These are phyloP conservation scores for Lasioglossum calceatum DNA, from an alignment of 2,888 invertebrate species.

Conservation along the genomic window DNA sequence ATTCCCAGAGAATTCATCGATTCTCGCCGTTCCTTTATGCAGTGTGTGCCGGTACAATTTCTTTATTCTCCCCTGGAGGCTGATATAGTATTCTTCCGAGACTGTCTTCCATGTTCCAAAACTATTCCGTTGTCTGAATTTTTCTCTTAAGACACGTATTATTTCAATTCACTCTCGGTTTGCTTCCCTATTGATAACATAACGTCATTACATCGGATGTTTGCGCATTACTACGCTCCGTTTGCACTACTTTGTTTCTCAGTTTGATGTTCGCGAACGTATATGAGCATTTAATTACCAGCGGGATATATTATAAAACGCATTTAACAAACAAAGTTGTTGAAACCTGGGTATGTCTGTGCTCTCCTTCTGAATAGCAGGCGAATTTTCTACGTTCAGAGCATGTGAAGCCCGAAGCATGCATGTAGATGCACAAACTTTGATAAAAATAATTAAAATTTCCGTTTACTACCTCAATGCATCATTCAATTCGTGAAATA, in stretches of 20 bases:
- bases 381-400: neutral
- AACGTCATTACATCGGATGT: neutral
- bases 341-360: neutral
- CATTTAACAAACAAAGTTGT: neutral
- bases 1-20: constrained; percentile 64
- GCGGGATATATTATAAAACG: neutral
- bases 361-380: neutral
- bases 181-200: neutral
- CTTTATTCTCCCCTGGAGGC: constrained; percentile 64
- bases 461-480: neutral
- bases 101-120: constrained; percentile 49
- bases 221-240: neutral
- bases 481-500: neutral
- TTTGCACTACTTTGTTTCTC: neutral
- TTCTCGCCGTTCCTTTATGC: constrained; percentile 55
- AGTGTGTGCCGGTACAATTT: constrained; percentile 59
- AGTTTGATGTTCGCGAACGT: neutral
- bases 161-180: neutral
- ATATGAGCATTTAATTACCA: neutral
- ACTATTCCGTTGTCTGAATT: constrained; percentile 34
- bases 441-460: neutral
- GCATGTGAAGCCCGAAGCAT: neutral
- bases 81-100: constrained; percentile 48
- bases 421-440: neutral
- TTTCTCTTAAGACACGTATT: constrained; percentile 11